Evolutionary conservation across 2,888 invertebrate species (phyloP).

Genomic region (Apomyelois bistriatella): DNA sequence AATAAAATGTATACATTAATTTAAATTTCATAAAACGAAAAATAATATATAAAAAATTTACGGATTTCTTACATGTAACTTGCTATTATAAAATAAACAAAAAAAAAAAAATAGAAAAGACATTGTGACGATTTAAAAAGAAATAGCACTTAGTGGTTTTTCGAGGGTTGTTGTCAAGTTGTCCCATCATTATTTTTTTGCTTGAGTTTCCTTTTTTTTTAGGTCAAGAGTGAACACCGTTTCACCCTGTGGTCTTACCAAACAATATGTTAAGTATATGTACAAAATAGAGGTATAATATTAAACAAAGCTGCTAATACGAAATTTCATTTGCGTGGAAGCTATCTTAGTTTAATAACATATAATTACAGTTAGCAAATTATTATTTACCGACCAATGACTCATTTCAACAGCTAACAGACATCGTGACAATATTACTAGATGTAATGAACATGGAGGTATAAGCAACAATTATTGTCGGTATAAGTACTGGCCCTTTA

Average conservation of each 20-base stretch:
- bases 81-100: too few relatives aligned
- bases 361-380: neutral
- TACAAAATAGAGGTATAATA: neutral
- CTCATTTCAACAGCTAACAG: conserved; percentile 17
- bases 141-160: neutral
- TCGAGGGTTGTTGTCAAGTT: neutral
- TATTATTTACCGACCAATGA: conserved; percentile 1
- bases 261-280: neutral
- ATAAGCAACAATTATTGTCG: conserved; percentile 11
- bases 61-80: too few relatives aligned
- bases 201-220: neutral
- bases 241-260: neutral
- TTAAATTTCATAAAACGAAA: too few relatives aligned
- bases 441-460: conserved; percentile 22
- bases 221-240: neutral
- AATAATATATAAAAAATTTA: too few relatives aligned
- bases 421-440: conserved; percentile 17
- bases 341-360: neutral
- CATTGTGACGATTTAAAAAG: neutral
- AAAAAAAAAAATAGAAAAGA: too few relatives aligned
- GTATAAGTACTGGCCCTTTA: conserved; percentile 23
- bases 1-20: too few relatives aligned
- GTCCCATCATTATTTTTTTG: conserved; percentile 5
- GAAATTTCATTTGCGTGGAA: neutral
- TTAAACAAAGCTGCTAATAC: neutral